Evolutionary conservation across 2,113 vertebrate genomes (phyloP).

Genomic region (Passer domesticus): DNA sequence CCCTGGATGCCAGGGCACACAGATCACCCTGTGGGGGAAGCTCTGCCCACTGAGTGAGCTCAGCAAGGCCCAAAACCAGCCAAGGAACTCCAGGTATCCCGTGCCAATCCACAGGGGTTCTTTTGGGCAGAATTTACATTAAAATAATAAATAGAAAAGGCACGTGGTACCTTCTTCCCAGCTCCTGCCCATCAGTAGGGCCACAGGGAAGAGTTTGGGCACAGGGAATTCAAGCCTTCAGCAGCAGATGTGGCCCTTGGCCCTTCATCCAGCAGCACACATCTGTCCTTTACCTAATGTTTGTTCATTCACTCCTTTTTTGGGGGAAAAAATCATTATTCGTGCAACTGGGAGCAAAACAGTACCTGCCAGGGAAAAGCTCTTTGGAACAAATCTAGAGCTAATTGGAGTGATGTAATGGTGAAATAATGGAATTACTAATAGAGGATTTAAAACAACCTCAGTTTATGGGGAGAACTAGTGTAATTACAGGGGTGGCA

Average conservation of each 20-base stretch:
- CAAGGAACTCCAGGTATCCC: conserved; percentile 4
- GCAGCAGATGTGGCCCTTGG: neutral
- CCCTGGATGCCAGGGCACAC: neutral
- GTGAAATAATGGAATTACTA: neutral
- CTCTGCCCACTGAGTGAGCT: neutral
- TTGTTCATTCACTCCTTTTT: neutral
- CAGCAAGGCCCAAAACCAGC: neutral
- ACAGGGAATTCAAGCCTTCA: neutral
- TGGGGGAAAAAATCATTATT: neutral
- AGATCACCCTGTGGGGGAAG: conserved; percentile 33
- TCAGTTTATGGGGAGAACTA: neutral
- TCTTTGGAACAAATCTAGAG: neutral
- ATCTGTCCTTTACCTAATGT: neutral
- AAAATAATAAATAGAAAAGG: neutral
- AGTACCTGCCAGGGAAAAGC: neutral
- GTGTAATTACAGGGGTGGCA: neutral
- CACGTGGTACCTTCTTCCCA: accelerated
- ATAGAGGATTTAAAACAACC: neutral
- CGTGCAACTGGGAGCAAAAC: neutral
- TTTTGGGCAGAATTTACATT: neutral
- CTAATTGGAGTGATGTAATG: neutral
- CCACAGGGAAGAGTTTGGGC: neutral
- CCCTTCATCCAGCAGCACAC: neutral
- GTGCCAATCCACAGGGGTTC: accelerated
- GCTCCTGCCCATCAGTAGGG: neutral